Conservation (phyloP, 1,140 invertebrate genomes). For the Zaprionus gabonicus region DNA sequence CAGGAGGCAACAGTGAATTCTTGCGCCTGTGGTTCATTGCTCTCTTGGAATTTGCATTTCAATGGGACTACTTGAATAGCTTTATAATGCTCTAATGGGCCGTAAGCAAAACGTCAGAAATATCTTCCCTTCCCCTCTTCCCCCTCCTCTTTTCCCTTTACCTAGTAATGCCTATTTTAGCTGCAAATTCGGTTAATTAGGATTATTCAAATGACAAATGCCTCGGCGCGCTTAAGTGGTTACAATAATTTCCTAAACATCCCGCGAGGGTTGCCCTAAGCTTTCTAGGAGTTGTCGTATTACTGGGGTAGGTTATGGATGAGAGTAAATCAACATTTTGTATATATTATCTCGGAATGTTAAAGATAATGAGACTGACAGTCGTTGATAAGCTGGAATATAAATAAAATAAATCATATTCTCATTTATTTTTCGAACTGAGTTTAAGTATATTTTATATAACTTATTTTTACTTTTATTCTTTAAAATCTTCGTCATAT, state of each 20-base stretch:
- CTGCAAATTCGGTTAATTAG: conserved; percentile 1
- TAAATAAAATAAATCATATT: too few species aligned
- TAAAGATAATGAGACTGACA: background rate
- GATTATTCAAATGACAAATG: conserved; percentile 8
- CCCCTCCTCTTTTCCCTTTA: too few species aligned
- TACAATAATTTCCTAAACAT: conserved; percentile 1
- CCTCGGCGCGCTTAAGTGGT: background rate
- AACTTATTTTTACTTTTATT: too few species aligned
- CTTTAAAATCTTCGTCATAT: background rate
- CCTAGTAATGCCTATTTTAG: background rate
- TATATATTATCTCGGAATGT: background rate
- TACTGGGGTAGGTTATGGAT: background rate
- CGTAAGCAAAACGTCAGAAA: conserved; percentile 3
- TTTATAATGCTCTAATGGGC: conserved; percentile 46
- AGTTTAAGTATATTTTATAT: too few species aligned
- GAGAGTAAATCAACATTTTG: background rate
- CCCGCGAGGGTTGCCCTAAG: background rate
- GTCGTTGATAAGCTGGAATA: too few species aligned
- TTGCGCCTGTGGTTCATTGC: conserved; percentile 6
- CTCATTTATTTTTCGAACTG: too few species aligned
- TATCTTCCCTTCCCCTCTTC: background rate
- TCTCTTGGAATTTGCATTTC: conserved; percentile 59
- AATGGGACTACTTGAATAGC: conserved; percentile 51
- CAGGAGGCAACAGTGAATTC: background rate
- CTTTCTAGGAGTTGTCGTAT: background rate